These are phyloP conservation scores for Chydorus sphaericus DNA, from an alignment of 2,888 invertebrate species.

Conservation along the genomic window DNA sequence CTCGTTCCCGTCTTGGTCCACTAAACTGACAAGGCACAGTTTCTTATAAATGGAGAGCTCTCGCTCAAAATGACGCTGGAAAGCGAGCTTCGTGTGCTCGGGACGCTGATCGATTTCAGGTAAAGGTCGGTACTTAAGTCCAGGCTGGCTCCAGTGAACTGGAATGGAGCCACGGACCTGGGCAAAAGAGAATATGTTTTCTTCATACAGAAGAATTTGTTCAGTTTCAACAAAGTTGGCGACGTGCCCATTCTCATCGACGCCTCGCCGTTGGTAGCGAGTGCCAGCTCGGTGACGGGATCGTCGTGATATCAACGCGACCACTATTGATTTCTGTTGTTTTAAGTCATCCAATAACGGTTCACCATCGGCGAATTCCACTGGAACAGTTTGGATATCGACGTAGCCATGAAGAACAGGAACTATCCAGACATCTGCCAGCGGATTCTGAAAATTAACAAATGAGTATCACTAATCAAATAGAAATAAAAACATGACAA, in stretches of 20 bases:
- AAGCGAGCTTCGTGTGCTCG: conserved; percentile 70
- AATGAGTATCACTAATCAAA: too few relatives aligned
- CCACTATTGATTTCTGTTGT: too few relatives aligned
- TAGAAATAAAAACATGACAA: not conserved
- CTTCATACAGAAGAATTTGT: conserved; percentile 59
- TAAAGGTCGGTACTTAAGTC: conserved; percentile 92
- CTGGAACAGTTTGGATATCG: conserved; percentile 38
- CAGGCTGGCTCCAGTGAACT: conserved; percentile 96
- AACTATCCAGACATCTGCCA: conserved; percentile 56
- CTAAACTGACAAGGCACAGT: conserved; percentile 72
- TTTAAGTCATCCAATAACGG: too few relatives aligned
- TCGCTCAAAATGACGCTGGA: conserved; percentile 71
- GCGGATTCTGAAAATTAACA: not conserved
- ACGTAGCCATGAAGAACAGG: conserved; percentile 93
- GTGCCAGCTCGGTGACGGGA: conserved; percentile 88
- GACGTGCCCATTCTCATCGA: conserved; percentile 80
- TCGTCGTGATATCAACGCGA: conserved; percentile 80
- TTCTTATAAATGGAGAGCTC: conserved; percentile 58
- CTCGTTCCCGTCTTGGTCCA: conserved; percentile 87
- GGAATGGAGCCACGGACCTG: conserved; percentile 89
- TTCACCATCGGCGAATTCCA: conserved; percentile 25
- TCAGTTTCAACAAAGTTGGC: conserved; percentile 99
- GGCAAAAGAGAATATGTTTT: conserved; percentile 53
- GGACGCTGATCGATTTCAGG: conserved; percentile 80
- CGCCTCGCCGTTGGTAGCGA: conserved; percentile 86